Percentiles rank a stretch among this genome's conserved stretches.
Evolutionary conservation across 2,888 invertebrate genomes (phyloP).

Genomic region (Caenorhabditis doughertyi): DNA sequence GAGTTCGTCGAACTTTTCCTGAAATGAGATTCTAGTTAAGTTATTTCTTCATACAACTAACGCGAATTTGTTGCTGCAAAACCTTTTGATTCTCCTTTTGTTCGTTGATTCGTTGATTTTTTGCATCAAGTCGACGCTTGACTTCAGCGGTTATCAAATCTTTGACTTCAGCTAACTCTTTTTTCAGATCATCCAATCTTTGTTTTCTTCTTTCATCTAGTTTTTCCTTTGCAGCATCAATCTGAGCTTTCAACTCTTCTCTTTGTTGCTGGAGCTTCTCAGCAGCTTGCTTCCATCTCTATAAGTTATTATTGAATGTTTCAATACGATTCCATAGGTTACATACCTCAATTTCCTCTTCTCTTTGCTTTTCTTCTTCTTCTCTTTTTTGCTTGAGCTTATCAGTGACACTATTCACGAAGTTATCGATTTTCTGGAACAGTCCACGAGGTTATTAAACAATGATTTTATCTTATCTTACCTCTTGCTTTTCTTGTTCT

Average conservation of each 20-base stretch:
- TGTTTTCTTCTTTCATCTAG: conserved; percentile 48
- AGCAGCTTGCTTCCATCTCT: conserved; percentile 62
- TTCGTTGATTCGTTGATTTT: conserved; percentile 55
- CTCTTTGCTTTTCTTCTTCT: conserved; percentile 52
- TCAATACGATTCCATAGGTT: neutral
- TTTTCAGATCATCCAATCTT: conserved; percentile 59
- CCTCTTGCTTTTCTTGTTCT: conserved; percentile 53
- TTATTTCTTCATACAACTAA: neutral
- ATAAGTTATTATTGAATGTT: neutral
- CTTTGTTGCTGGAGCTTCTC: conserved; percentile 57
- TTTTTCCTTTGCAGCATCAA: conserved; percentile 58
- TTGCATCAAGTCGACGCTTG: conserved; percentile 60
- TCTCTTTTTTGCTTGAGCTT: conserved; percentile 42
- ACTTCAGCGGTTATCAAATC: conserved; percentile 65
- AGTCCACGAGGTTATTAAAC: neutral
- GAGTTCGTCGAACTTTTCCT: conserved; percentile 57
- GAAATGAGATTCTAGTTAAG: neutral
- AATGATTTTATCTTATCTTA: neutral
- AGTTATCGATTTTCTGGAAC: conserved; percentile 56
- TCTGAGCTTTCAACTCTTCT: conserved; percentile 56
- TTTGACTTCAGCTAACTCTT: conserved; percentile 59
- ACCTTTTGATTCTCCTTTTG: conserved; percentile 57
- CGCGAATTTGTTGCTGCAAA: conserved; percentile 58
- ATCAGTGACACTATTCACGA: conserved; percentile 51
- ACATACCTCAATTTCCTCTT: conserved; percentile 49